Conservation (phyloP, 2,888 invertebrate genomes). For the Oeneis ivallda region DNA sequence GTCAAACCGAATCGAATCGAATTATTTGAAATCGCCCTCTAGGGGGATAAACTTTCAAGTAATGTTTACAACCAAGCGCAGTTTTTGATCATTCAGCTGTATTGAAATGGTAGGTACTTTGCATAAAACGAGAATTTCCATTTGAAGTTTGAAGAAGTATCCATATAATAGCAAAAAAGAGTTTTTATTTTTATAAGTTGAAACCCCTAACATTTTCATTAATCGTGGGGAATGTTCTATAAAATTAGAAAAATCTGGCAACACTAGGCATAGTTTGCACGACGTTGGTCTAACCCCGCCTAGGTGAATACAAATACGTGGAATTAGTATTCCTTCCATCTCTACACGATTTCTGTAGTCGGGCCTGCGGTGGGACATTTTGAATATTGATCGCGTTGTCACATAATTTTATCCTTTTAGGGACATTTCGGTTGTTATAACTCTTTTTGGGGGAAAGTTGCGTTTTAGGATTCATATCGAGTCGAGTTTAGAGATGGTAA, state of each 20-base stretch:
- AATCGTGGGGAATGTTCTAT: too few relatives aligned
- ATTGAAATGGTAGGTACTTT: too few relatives aligned
- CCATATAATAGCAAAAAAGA: too few relatives aligned
- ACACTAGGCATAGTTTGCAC: constrained; percentile 54
- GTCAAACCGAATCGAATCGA: too few relatives aligned
- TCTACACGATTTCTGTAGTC: constrained; percentile 75
- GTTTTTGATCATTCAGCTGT: too few relatives aligned
- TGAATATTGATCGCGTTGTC: constrained; percentile 70
- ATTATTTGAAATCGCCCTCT: too few relatives aligned
- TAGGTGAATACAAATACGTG: constrained; percentile 69
- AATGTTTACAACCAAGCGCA: too few relatives aligned
- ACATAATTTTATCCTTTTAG: constrained; percentile 44
- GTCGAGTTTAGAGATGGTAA: constrained; percentile 31
- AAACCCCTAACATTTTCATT: neutral
- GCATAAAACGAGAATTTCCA: too few relatives aligned
- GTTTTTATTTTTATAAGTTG: too few relatives aligned
- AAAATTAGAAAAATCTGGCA: constrained; percentile 29
- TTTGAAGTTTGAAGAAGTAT: too few relatives aligned
- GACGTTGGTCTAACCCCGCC: constrained; percentile 58
- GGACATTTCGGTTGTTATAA: constrained; percentile 48
- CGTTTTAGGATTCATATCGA: constrained; percentile 42
- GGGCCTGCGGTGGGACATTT: constrained; percentile 62
- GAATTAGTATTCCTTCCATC: constrained; percentile 67
- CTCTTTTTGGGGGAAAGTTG: constrained; percentile 63
- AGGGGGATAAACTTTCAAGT: too few relatives aligned